These are phyloP conservation scores for Ceratoteleas bidentatus DNA, from an alignment of 1,140 invertebrate species.

Conservation along the genomic window DNA sequence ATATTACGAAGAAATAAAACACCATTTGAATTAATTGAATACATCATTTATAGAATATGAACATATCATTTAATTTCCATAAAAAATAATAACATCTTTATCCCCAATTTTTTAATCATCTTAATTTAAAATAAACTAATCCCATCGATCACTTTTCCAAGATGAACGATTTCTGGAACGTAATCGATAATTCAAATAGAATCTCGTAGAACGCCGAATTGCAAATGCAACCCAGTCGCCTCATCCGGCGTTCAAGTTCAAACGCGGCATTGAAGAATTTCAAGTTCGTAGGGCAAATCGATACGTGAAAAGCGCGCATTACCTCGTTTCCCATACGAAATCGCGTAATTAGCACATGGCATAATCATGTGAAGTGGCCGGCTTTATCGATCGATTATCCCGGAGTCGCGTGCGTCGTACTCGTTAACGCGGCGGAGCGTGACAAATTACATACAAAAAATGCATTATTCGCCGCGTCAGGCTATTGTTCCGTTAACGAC, in stretches of 20 bases:
- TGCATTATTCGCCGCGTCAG: constrained; percentile 27
- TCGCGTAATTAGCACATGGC: constrained; percentile 39
- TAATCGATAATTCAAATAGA: too few species aligned
- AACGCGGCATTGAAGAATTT: constrained; percentile 54
- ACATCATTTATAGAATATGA: too few species aligned
- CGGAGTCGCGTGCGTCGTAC: constrained; percentile 51
- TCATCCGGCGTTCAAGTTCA: constrained; percentile 39
- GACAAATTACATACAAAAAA: constrained; percentile 48
- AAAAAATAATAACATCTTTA: too few species aligned
- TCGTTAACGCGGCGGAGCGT: constrained; percentile 49
- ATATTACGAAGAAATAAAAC: too few species aligned
- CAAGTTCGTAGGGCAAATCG: constrained; percentile 61
- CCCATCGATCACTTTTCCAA: too few species aligned
- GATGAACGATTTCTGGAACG: too few species aligned
- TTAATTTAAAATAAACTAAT: too few species aligned
- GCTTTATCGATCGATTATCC: constrained; percentile 51
- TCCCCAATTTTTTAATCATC: too few species aligned
- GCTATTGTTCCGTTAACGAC: constrained; percentile 38
- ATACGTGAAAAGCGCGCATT: constrained; percentile 48
- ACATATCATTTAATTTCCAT: too few species aligned
- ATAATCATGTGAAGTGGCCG: constrained; percentile 40
- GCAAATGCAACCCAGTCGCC: constrained; percentile 15
- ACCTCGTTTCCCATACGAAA: constrained; percentile 37
- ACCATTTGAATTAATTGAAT: too few species aligned
- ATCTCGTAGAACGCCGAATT: too few species aligned